Evolutionary conservation across 2,888 invertebrate genomes (phyloP).

Genomic region (Serripes groenlandicus): DNA sequence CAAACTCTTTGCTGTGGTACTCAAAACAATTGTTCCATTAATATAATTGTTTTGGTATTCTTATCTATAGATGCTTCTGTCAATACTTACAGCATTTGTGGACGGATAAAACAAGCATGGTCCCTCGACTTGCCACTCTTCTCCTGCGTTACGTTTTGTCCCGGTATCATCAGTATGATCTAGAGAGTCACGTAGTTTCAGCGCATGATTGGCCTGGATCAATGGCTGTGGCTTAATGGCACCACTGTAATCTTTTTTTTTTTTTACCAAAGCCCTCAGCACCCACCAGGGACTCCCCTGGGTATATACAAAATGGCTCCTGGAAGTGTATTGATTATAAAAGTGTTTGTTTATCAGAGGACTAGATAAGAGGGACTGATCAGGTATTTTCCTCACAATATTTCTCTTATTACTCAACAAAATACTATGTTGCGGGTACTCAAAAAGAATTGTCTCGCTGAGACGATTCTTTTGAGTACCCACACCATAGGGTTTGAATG

Average conservation of each 20-base stretch:
- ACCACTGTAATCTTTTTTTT: slow-evolving; percentile 54
- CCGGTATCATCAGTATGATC: slow-evolving; percentile 76
- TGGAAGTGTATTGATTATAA: slow-evolving; percentile 44
- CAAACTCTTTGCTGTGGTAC: too few relatives aligned
- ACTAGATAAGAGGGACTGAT: too few relatives aligned
- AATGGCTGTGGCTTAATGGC: slow-evolving; percentile 79
- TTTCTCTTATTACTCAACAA: too few relatives aligned
- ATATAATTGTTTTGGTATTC: too few relatives aligned
- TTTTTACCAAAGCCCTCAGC: slow-evolving; percentile 68
- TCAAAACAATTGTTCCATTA: too few relatives aligned
- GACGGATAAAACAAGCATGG: slow-evolving; percentile 80
- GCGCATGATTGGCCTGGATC: slow-evolving; percentile 76
- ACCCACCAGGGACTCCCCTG: slow-evolving; percentile 82
- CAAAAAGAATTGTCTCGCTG: too few relatives aligned
- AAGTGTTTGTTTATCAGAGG: too few relatives aligned
- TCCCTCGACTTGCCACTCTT: slow-evolving; percentile 82
- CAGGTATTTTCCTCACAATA: too few relatives aligned
- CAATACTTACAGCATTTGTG: slow-evolving; percentile 74
- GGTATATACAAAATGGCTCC: slow-evolving; percentile 84
- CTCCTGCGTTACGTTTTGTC: slow-evolving; percentile 73
- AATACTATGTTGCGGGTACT: too few relatives aligned
- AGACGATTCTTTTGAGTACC: too few relatives aligned
- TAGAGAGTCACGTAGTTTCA: slow-evolving; percentile 73
- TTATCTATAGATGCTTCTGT: too few relatives aligned
- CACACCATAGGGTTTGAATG: too few relatives aligned